These are phyloP conservation scores for Emydura subglobosa DNA, from an alignment of 2,113 vertebrate species.

Conservation along the genomic window DNA sequence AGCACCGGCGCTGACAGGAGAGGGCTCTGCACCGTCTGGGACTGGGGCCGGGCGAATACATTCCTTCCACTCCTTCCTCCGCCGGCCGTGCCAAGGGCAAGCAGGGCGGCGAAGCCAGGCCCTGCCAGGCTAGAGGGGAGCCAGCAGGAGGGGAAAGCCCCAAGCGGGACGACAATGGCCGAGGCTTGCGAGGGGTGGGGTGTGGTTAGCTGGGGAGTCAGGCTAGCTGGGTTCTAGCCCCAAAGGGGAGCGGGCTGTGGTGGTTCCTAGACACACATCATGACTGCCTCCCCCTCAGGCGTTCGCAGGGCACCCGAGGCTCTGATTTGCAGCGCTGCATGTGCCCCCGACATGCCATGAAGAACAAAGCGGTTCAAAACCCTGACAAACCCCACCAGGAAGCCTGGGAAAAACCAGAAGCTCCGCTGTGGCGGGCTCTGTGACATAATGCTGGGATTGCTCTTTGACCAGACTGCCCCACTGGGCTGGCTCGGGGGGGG, in stretches of 20 bases:
- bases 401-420: too few species aligned
- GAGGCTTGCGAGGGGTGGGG: too few species aligned
- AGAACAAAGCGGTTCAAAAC: background rate
- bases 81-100: background rate
- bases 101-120: background rate
- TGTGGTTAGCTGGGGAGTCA: background rate
- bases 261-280: background rate
- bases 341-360: background rate
- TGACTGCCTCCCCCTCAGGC: too few species aligned
- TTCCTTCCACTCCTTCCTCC: constrained; percentile 19
- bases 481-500: too few species aligned
- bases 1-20: background rate
- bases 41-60: background rate
- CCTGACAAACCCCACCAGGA: background rate
- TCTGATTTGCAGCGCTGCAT: too few species aligned
- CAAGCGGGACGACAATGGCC: background rate
- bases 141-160: too few species aligned
- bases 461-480: too few species aligned
- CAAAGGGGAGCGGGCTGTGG: background rate
- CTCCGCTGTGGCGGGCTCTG: too few species aligned
- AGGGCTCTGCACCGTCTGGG: background rate
- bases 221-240: background rate
- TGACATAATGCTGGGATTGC: too few species aligned
- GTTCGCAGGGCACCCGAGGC: too few species aligned
- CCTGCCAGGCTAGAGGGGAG: background rate